phyloP scores from a whole-genome alignment of 2,888 invertebrate species.

The Eupithecia exiguata region DNA sequence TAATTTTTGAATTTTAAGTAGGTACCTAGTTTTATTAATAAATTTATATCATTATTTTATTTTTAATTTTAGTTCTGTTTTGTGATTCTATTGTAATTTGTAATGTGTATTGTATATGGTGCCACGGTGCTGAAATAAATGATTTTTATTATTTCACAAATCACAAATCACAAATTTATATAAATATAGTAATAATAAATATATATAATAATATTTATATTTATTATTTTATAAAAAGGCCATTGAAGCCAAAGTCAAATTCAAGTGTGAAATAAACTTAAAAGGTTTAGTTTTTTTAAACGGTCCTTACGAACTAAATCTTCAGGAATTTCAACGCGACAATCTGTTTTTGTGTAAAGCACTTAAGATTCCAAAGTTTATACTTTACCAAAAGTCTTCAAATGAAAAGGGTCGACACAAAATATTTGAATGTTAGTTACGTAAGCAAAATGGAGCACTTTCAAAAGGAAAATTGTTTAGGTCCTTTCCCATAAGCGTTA shows the following conservation, averaged over 20 bases:
- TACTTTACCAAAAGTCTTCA: slow-evolving; percentile 23
- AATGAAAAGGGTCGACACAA: slow-evolving; percentile 24
- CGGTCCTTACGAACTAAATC: not conserved
- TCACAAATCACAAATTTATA: no score
- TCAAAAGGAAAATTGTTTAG: slow-evolving; percentile 14
- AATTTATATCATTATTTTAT: no score
- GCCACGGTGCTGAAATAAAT: no score
- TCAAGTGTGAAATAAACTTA: not conserved
- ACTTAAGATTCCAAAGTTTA: slow-evolving; percentile 28
- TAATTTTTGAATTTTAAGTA: no score
- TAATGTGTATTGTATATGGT: no score
- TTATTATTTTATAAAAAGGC: no score
- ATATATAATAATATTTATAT: no score
- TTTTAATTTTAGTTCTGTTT: no score
- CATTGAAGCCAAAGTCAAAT: not conserved
- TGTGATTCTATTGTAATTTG: no score
- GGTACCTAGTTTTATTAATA: no score
- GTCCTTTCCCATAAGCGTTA: not conserved
- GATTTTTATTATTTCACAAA: no score
- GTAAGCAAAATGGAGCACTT: slow-evolving; percentile 12
- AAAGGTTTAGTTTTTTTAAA: not conserved
- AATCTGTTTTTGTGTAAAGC: slow-evolving; percentile 21
- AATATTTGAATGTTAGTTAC: slow-evolving; percentile 24
- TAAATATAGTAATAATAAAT: no score
- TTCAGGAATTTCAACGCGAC: slow-evolving; percentile 12